Conservation (phyloP, 2,113 vertebrate genomes). For the Leptosomus discolor region DNA sequence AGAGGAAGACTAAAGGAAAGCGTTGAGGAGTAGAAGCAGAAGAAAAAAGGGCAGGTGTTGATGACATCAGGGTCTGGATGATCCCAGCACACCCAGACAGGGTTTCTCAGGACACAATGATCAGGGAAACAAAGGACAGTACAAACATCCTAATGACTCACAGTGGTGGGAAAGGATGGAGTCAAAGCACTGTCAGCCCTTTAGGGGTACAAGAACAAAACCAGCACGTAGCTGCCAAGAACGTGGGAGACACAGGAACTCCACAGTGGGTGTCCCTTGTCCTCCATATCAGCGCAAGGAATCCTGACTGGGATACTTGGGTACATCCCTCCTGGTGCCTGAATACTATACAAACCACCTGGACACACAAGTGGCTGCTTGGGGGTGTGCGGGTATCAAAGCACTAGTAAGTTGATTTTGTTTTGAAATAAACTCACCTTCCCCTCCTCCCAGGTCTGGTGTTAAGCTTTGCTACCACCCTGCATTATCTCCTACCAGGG, state of each 20-base stretch:
- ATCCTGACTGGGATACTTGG: not conserved
- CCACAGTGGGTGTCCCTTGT: not conserved
- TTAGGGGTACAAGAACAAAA: not conserved
- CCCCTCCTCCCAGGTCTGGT: not conserved
- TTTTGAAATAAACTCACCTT: not conserved
- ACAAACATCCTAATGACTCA: not conserved
- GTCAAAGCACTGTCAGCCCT: not conserved
- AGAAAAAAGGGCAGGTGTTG: not conserved
- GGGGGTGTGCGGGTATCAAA: not conserved
- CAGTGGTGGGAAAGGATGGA: not conserved
- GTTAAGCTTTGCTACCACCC: not conserved
- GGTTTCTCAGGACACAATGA: not conserved
- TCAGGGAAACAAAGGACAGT: not conserved
- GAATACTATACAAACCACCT: not conserved
- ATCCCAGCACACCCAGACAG: not conserved
- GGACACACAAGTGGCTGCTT: not conserved
- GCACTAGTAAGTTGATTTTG: not conserved
- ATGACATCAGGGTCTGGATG: not conserved
- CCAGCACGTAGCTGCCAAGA: not conserved
- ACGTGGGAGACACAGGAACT: accelerated
- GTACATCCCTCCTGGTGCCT: not conserved
- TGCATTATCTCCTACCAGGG: not conserved
- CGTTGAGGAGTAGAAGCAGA: not conserved
- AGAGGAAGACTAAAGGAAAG: not conserved
- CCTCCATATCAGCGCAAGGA: accelerated